A percentile compares a stretch with the other conserved stretches of the same genome.
Conservation (phyloP, 1,140 invertebrate species). For the Potamilus streckersoni region DNA sequence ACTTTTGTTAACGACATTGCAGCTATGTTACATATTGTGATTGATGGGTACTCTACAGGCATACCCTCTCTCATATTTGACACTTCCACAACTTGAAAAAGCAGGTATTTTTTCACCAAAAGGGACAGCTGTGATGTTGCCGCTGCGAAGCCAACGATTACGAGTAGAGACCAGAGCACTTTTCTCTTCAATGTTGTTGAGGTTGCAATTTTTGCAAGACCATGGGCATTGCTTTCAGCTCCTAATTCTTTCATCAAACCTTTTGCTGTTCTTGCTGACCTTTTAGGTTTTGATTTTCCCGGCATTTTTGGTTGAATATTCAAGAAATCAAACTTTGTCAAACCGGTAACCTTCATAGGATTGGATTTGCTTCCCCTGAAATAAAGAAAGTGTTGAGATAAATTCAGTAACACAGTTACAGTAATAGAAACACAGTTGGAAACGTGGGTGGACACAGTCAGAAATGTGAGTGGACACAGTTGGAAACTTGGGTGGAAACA, state of each 20-base stretch:
- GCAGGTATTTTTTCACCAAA: conserved; percentile 57
- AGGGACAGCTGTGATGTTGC: conserved; percentile 59
- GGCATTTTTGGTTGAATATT: conserved; percentile 36
- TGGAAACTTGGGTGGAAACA: background rate
- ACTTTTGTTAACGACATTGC: conserved; percentile 54
- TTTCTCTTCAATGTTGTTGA: conserved; percentile 56
- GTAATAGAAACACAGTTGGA: background rate
- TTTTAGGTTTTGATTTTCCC: conserved; percentile 20
- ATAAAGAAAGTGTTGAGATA: conserved; percentile 12
- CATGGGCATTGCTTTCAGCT: conserved; percentile 62
- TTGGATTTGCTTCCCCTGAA: conserved; percentile 42
- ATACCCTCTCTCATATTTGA: conserved; percentile 61
- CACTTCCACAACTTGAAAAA: conserved; percentile 61
- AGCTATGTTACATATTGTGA: conserved; percentile 61
- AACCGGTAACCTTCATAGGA: conserved; percentile 45
- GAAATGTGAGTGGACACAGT: background rate
- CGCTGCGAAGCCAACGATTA: conserved; percentile 61
- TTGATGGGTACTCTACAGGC: conserved; percentile 60
- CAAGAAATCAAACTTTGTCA: conserved; percentile 35
- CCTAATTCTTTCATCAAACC: conserved; percentile 57
- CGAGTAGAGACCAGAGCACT: conserved; percentile 56
- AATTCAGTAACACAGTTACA: background rate
- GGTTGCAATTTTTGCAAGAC: conserved; percentile 60
- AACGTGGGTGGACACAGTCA: background rate
- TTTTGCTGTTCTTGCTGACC: conserved; percentile 41